Base-by-base conservation (phyloP, 1,140 invertebrate species). In the Drosophila oshimai region DNA sequence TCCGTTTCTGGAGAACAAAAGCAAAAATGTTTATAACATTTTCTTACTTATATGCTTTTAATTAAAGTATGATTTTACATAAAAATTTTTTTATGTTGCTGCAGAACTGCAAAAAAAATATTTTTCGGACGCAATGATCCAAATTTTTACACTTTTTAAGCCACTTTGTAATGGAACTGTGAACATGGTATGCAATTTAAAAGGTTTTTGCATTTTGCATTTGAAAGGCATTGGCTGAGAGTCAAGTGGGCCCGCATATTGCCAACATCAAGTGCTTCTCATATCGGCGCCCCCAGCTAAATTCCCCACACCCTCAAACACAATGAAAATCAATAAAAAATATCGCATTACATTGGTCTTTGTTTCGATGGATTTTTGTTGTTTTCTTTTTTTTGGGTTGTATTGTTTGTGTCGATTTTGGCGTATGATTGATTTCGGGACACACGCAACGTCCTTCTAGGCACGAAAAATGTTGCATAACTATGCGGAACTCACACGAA, bases 301-400 rank as follows among this genome's bases (percentile, higher is more conserved):
- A 10, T 2, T 18, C n/a, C 39, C 29, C 49, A n/a, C 17, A 18
- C 22, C 12, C 26, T n/a, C n/a, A 58, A 15, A 47, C 22, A 58
- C 73, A 46, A 77, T 86, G 45, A 86, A 86, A 86, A 87, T 86
- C 81, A 81, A 84, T 84, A 86, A 73, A 71, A 86, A 73, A 86
- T 86, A 86, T 86, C 81, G 50, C 81, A 86, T 81, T 86, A 86
- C 75, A 72, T 41, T 68, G 45, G 54, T 13, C 76, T 64, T 80
- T 84, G 80, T 80, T 86, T 75, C 55, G 57, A n/a, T 39, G 15
- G 12, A 6, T 45, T 41, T 67, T 58, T 45, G 7, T 51, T 39
- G 24, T 46, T 10, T 45, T n/a, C 36, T 26, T 9, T 12, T 69
- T 44, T 54, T 18, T 29, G 37, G 37, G 13, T 28, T 39, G 37